Evolutionary conservation across 2,797 vertebrate species (phyloP), one percentile per base, ranked within the genome.

Genomic region (Acanthopagrus latus): DNA sequence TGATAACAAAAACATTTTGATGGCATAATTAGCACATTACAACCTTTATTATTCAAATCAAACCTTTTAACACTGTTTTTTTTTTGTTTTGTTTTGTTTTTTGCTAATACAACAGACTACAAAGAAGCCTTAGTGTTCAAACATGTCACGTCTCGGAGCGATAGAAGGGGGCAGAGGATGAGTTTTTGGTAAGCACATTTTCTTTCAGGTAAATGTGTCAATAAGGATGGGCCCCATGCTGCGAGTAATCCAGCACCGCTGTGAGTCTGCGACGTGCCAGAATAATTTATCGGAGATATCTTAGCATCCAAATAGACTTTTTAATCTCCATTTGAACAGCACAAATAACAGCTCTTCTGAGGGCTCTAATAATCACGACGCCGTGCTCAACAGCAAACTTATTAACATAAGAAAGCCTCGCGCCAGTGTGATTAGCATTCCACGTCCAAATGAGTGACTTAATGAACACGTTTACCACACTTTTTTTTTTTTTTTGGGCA

Each of bases 291-390:
- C 80, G 43, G 20, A 70, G 38, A 85, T 76, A 70, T 90, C 74
- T 46, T 64, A 64, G 69, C 86, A 79, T 85, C 87, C 83, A 87
- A 86, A 67, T 62, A 64, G 57, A 86, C 82, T 83, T 85, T 88
- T 78, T 83, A 87, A 89, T 92, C 85, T 90, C 78, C 65, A 71
- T 84, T 82, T 66, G 73, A 89, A 80, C 83, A 85, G 67, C 71
- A 75, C 63, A 84, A 84, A 84, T 69, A 82, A 76, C 43, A 58
- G 63, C 78, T 85, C 79, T 43, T 78, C 59, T 85, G 75, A 88
- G 81, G 64, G 57, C 81, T 88, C 67, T 86, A 83, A 84, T 86
- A 83, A 84, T 88, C 88, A 79, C 62, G 83, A 82, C 27, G 20
- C 76, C 23, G 71, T 65, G 69, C 57, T 76, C 84, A 75, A 76